Base-by-base conservation (phyloP, 2,113 vertebrate species). In the Alligator mississippiensis region DNA sequence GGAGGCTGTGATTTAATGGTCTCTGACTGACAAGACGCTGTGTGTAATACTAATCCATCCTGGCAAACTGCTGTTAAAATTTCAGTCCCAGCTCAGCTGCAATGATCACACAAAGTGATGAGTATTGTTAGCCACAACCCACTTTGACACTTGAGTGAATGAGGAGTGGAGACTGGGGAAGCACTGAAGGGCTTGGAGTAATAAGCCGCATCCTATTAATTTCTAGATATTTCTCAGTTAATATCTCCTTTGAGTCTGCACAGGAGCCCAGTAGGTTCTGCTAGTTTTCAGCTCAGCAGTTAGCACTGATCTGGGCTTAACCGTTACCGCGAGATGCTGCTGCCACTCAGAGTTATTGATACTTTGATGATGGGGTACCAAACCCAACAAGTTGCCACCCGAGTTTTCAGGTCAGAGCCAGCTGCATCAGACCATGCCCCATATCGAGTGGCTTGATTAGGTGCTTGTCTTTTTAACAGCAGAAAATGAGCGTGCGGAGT, bases 81-180 rank as follows among this genome's bases (percentile, higher is more conserved):
- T 72, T 72, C 68, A 38, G 19, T 38, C 22, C 30, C 68, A 6
- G 21, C 30, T 22, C 68, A 10, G 8, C 30, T 21, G 66, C 17
- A 7, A 30, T 70, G 66, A 70, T 19, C n/a, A 34, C 5, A 11
- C 66, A 70, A 19, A 2, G 17, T 12, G 66, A 70, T 5, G 21
- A 21, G 19, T 38, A 72, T 22, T 38, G 1, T 3, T 75, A 27
- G 18, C 61, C 1, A 2, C 58, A 58, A 6, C 4, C 2, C 6
- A 9, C 3, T 64, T 14, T 1, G 1, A 0, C 11, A 47, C 70
- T 77, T 1, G 1, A 12, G 18, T 25, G 70, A 63, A 11, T 1
- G 2, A 5, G 61, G 79, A 64, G 10, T 60, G 28, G 10, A 25
- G 14, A 2, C 34, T 2, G 3, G 61, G 2, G 16, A 74, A 60